A percentile compares a stretch with the other conserved stretches of the same genome.
phyloP scores from a whole-genome alignment of 2,113 vertebrate genomes.

The Asarcornis scutulata region DNA sequence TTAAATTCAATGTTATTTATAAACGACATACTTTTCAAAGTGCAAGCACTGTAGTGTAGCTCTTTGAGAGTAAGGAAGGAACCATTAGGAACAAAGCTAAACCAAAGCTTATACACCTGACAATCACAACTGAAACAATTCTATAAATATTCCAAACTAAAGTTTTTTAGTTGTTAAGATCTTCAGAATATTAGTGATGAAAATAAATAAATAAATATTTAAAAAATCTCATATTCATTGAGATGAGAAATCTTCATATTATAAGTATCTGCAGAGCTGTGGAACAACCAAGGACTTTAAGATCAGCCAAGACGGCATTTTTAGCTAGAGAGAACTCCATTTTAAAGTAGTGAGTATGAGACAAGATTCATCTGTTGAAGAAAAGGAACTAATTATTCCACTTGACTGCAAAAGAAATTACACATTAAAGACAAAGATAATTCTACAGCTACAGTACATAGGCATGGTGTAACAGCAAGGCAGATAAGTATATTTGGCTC shows the following conservation, averaged over 20 bases:
- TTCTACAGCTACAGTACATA: neutral
- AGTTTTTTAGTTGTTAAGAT: neutral
- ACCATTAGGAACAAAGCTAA: neutral
- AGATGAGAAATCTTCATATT: constrained; percentile 19
- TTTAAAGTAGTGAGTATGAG: neutral
- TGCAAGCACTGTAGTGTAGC: neutral
- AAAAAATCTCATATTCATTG: neutral
- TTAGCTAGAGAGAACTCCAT: neutral
- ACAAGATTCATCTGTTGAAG: neutral
- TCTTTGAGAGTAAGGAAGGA: neutral
- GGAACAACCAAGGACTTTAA: neutral
- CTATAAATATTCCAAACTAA: neutral
- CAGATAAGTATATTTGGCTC: constrained; percentile 1
- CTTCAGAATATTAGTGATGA: neutral
- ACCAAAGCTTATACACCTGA: neutral
- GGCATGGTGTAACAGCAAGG: neutral
- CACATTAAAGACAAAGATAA: constrained; percentile 24
- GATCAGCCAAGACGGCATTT: neutral
- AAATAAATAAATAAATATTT: neutral
- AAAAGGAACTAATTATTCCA: constrained; percentile 58
- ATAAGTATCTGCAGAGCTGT: neutral
- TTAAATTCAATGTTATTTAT: neutral
- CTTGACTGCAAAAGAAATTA: constrained; percentile 32
- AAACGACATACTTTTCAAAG: neutral
- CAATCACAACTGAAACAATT: neutral